Conservation (phyloP, 1,140 invertebrate species). For the Plutomurus gul region DNA sequence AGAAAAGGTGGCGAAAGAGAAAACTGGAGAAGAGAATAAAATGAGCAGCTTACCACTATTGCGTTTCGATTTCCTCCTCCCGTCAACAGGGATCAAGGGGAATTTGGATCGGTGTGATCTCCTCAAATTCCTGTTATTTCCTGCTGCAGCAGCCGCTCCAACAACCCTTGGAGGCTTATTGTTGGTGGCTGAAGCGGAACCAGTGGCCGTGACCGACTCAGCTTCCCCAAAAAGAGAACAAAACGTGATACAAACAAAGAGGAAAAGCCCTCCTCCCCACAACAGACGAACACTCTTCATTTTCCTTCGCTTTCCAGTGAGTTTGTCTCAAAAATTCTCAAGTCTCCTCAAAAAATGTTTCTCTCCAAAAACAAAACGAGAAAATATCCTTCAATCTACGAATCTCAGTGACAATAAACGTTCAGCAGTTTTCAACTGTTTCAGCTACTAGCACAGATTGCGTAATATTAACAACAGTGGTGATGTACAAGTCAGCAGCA, state of each 20-base stretch:
- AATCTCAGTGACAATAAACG: too few relatives aligned
- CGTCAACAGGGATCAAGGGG: slow-evolving; percentile 33
- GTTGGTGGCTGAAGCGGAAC: neutral
- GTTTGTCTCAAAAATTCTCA: neutral
- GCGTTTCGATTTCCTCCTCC: slow-evolving; percentile 29
- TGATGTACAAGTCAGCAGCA: too few relatives aligned
- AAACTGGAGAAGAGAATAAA: neutral
- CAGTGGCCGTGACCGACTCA: neutral
- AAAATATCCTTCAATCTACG: too few relatives aligned
- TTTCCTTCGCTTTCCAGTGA: neutral
- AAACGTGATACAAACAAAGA: neutral
- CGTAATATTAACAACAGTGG: too few relatives aligned
- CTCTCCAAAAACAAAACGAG: neutral
- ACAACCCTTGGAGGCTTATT: neutral
- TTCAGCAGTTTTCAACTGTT: too few relatives aligned
- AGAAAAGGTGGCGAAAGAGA: neutral
- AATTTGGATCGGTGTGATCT: slow-evolving; percentile 41
- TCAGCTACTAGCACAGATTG: too few relatives aligned
- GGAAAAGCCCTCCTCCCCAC: neutral
- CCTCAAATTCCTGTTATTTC: slow-evolving; percentile 17
- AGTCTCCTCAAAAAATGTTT: neutral
- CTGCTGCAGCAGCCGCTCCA: neutral
- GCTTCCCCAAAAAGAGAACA: slow-evolving; percentile 2
- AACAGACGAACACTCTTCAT: slow-evolving; percentile 20
- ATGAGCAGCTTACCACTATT: slow-evolving; percentile 34